Base-by-base conservation (phyloP, 2,888 invertebrate species). In the Tromatobia lineatoria region DNA sequence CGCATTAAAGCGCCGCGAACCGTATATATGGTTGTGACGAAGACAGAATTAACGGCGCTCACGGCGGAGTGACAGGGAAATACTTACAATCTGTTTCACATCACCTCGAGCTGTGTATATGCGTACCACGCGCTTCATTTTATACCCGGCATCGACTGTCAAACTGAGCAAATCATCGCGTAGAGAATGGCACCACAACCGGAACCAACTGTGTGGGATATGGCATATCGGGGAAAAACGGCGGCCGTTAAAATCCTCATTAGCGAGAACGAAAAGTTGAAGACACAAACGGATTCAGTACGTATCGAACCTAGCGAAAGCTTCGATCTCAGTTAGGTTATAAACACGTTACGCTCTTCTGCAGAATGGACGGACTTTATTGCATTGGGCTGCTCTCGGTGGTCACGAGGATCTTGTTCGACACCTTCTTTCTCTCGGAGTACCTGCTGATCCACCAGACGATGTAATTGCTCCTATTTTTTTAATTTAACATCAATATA, bases 341-440 rank as follows among this genome's bases (percentile, higher is more conserved):
- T 82, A 20, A 50, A 59, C 23, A 71, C 50, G 11, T 52, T 73
- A n/a, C 80, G 77, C 86, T 89, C 85, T 77, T 50, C 95, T 94
- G 34, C 93, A 97, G 97, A 96, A 96, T 94, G 95, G 95, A 75
- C 95, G 98, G 82, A 95, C 96, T 85, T 94, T 97, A 23, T 94
- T 98, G 86, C 97, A 98, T 92, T 97, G 98, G 97, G 97, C 97
- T 50, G 95, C 96, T 70, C 94, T 97, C 75, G 96, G 97, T 85
- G 98, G 98, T 25, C 97, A 97, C 93, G 94, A 96, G 64, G 96
- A 96, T 87, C 94, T 98, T 73, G 97, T 97, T 0, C 95, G 95
- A 70, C 95, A 95, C 93, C 94, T 98, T 59, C 92, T 97, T 54
- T 96, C 96, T 78, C 93, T 94, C 57, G 96, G 96, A 7, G 95